Evolutionary conservation across 2,113 vertebrate species (phyloP).

Genomic region (Toxostoma redivivum): DNA sequence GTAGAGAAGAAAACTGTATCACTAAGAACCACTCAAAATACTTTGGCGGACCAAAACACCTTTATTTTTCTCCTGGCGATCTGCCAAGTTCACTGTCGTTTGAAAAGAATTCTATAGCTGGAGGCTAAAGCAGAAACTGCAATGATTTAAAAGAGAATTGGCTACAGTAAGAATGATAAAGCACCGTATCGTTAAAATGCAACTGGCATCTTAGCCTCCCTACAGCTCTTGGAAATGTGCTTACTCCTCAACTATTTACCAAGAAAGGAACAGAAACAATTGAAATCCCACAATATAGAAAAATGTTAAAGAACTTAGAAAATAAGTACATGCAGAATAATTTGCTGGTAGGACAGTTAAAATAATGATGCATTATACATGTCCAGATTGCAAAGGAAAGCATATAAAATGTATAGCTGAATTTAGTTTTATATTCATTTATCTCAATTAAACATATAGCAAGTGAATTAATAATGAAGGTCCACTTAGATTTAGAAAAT

Average conservation of each 20-base stretch:
- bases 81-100: constrained; percentile 81
- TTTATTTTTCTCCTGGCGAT: constrained; percentile 79
- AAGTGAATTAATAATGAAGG: constrained; percentile 59
- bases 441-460: constrained; percentile 57
- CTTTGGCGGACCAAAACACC: constrained; percentile 80
- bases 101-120: constrained; percentile 87
- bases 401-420: constrained; percentile 7
- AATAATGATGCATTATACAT: constrained; percentile 53
- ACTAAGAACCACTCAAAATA: constrained; percentile 82
- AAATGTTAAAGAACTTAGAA: constrained; percentile 64
- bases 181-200: constrained; percentile 87
- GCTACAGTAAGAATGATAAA: constrained; percentile 85
- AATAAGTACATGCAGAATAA: constrained; percentile 61
- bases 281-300: constrained; percentile 73
- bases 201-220: constrained; percentile 83
- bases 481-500: constrained; percentile 5
- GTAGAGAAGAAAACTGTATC: constrained; percentile 82
- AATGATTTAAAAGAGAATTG: constrained; percentile 90
- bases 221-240: constrained; percentile 79
- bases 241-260: constrained; percentile 84
- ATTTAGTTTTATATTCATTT: background rate
- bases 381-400: constrained; percentile 41
- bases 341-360: constrained; percentile 62
- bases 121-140: constrained; percentile 81
- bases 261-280: constrained; percentile 75